Base-by-base conservation (phyloP, 2,888 invertebrate genomes). In the Platynereis dumerilii region DNA sequence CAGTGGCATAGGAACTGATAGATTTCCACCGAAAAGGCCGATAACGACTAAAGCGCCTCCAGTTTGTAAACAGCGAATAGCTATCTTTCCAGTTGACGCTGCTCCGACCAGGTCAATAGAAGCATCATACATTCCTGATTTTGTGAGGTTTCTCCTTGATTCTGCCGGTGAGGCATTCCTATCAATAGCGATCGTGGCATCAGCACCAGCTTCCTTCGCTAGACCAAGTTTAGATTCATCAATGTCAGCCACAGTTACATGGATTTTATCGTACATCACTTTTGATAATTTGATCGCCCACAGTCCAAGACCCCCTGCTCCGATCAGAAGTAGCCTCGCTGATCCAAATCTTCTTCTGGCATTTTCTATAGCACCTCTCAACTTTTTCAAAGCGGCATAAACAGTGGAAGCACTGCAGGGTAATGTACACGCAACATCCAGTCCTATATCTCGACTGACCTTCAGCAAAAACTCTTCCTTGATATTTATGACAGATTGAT, bases 261-360 rank as follows among this genome's bases (percentile, higher is more conserved):
- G 34, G 10, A 27, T 44, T 48, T 60, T 29, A 22, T 44, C 29
- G 34, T 60, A 60, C 52, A 66, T 39, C 15, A 48, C 52, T 27
- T 62, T 61, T 26, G 61, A 60, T 7, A 66, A 26, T 57, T 61
- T 60, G 5, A 61, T 56, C 10, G 56, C 44, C 66, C 66, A 66
- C 39, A 66, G 39, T 5, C 66, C 66, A 12, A 66, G 60, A 2
- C 66, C 66, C 2, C 66, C 66, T 26, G 66, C 66, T 1, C 66
- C 66, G 1, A 60, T 34, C 1, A 61, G 20, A n/a, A 66, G 54
- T 48, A 66, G 27, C n/a, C 58, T 55, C 2, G 66, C 60, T 17
- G n/a, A 5, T 5, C 53, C 52, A n/a, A n/a, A 48, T n/a, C 22
- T 48, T 7, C 7, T 48, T 5, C 5, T 48, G 10, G 48, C 48